Evolutionary conservation across 2,888 invertebrate genomes (phyloP).

Genomic region (Stegana nigrithorax): DNA sequence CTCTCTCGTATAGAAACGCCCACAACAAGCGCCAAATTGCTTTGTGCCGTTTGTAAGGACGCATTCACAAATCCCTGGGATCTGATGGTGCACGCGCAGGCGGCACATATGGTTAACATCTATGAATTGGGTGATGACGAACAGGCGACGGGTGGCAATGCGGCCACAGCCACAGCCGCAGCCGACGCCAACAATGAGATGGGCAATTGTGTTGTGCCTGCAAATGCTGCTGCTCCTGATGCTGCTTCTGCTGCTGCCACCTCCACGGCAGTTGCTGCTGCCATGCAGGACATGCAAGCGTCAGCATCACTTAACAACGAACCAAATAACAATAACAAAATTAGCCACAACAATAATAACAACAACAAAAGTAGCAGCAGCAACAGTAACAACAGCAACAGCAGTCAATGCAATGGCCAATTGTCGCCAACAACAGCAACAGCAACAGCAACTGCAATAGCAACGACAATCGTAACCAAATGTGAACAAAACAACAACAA

Average conservation of each 20-base stretch:
- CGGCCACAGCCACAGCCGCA: constrained; percentile 19
- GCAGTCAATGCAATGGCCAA: constrained; percentile 29
- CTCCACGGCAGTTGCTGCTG: constrained; percentile 32
- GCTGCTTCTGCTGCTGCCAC: constrained; percentile 37
- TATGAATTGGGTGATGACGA: constrained; percentile 73
- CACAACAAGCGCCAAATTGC: constrained; percentile 69
- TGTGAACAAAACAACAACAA: constrained; percentile 29
- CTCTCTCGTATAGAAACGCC: constrained; percentile 63
- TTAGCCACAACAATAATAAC: constrained; percentile 49
- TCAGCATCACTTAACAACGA: constrained; percentile 56
- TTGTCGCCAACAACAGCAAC: constrained; percentile 31
- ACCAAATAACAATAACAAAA: constrained; percentile 58
- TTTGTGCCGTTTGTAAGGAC: constrained; percentile 77
- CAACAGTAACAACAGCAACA: constrained; percentile 31
- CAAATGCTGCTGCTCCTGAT: constrained; percentile 19
- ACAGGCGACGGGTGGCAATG: constrained; percentile 33
- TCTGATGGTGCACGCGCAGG: constrained; percentile 78
- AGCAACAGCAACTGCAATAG: constrained; percentile 42
- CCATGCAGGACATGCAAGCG: constrained; percentile 44
- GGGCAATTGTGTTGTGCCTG: constrained; percentile 6
- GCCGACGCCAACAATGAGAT: neutral
- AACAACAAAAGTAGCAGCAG: constrained; percentile 34
- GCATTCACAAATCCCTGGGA: constrained; percentile 77
- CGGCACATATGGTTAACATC: constrained; percentile 78
- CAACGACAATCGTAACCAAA: constrained; percentile 35